Percentiles rank a stretch among this genome's conserved stretches.
Conservation (phyloP, 2,113 vertebrate species). For the Amblyopsis rosae region DNA sequence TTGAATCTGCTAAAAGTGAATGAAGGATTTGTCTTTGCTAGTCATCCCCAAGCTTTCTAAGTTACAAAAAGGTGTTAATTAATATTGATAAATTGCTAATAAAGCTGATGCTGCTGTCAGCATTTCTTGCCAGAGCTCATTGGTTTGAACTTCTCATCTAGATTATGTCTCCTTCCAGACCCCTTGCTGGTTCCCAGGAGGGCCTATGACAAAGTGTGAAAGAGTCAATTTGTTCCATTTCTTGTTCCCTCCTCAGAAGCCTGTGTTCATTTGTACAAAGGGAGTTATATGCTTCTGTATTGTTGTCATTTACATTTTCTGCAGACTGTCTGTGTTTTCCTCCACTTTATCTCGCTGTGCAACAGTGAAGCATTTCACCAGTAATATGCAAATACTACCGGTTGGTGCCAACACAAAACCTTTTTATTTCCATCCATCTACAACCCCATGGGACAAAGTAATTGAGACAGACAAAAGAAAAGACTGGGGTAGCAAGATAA, state of each 20-base stretch:
- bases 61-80: neutral
- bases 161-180: conserved; percentile 1
- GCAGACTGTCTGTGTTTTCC: neutral
- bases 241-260: conserved; percentile 2
- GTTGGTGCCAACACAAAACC: neutral
- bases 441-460: neutral
- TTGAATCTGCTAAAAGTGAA: neutral
- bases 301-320: neutral
- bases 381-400: neutral
- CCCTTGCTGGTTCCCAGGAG: conserved; percentile 11
- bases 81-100: neutral
- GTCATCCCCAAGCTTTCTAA: neutral
- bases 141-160: neutral
- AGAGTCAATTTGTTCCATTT: conserved; percentile 1
- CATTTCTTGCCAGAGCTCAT: neutral
- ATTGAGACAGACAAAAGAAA: neutral
- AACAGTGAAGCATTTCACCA: too few relatives aligned
- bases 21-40: too few relatives aligned
- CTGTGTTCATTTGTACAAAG: neutral
- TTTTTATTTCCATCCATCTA: conserved; percentile 6
- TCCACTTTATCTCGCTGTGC: neutral
- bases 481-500: neutral
- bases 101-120: neutral
- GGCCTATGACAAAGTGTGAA: conserved; percentile 29
- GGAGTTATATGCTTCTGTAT: neutral